Base-by-base conservation (phyloP, 2,888 invertebrate species). In the Hipparchia semele region DNA sequence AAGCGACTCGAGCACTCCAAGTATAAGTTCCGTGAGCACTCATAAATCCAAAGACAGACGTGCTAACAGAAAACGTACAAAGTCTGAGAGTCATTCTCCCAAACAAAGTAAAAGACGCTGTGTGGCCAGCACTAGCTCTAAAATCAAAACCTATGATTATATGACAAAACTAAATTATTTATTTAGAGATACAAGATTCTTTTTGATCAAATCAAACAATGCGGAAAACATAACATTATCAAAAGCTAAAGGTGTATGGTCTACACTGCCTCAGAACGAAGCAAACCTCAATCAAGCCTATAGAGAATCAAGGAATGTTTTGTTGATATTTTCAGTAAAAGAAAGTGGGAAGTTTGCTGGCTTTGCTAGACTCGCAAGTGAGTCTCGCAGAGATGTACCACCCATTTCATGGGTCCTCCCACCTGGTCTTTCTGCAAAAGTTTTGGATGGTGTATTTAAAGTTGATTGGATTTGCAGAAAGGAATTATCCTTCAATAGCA, bases 181-280 rank as follows among this genome's bases (percentile, higher is more conserved):
- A 80, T 99, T 99, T 90, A 96, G 98, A 80, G 98, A 98, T 87
- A 98, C 99, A 67, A 95, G 97, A 79, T 99, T 98, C 94, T 99
- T 99, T 93, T 95, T 99, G 73, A 99, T 99, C 82, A 99, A 99
- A 92, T 99, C 99, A 68, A 99, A 99, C 91, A 99, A 99, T 91
- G 97, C 98, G 74, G 99, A 99, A 91, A 99, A 99, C 89, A 97
- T 99, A 69, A 97, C 97, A 54, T 88, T 99, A 74, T 98, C 99
- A 1, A 99, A 99, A 91, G 97, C 97, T 13, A 98, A 98, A 94
- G 98, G 98, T 76, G 99, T 99, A 5, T 99, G 99, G 99, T 99
- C 99, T 3, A 99, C 99, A 3, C 95, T 99, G 73, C 99, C 99
- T 3, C 98, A 98, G 88, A 99, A 99, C 90, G 99, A 99, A 94